Base-by-base conservation (phyloP, 2,113 vertebrate genomes). In the Melospiza melodia region DNA sequence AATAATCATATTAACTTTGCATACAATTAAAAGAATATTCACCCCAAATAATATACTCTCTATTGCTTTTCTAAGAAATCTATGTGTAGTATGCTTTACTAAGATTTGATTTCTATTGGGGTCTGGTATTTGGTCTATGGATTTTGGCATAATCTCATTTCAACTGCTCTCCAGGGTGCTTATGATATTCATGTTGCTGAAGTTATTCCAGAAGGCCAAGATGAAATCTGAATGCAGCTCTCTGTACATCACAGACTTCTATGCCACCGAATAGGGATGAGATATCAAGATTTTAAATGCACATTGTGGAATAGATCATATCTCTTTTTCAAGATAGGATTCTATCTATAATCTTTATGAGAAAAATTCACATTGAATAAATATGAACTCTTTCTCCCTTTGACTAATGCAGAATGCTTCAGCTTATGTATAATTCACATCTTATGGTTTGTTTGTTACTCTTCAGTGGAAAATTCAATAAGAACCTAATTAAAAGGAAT, bases 401-500 rank as follows among this genome's bases (percentile, higher is more conserved):
- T 90, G 41, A 94, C 30, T 72, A 90, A 90, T 58, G n/a, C 9
- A 74, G 35, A 91, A 84, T 33, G 15, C 84, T 82, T 91, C 25
- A 65, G 8, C 13, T 94, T n/a, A 84, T 68, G 20, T 75, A 59
- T 61, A 86, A 86, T 75, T 84, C 65, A 77, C 19, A 82, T 41
- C 4, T 69, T 35, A 63, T n/a, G 22, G 46, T 90, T 96, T 95
- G 43, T 83, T 93, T 96, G 51, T 44, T 93, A 84, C 28, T 67
- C 49, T 87, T 86, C 84, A 37, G 48, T 59, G 57, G 63, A 94
- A 97, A 96, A 90, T 48, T 92, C 82, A 90, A 85, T 93, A 83
- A 93, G 92, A 94, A 74, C 20, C 76, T 96, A 93, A 90, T 91
- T 97, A 92, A 94, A 96, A 93, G 72, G 71, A 85, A 77, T 88